Conservation (phyloP, 2,113 vertebrate genomes). For the Chascanopsetta lugubris region DNA sequence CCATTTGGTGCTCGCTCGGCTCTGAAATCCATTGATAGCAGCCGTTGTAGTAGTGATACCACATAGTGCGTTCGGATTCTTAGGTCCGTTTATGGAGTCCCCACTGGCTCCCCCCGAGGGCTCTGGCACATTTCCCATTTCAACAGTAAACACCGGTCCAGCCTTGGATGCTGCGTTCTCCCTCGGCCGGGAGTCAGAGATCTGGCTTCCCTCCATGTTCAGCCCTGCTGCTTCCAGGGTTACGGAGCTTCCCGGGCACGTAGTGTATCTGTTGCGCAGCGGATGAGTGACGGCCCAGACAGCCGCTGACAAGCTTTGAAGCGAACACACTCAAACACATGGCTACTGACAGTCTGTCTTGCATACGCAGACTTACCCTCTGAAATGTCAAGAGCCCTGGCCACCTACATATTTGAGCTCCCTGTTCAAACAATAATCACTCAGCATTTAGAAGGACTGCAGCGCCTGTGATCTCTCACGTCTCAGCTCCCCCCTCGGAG, state of each 20-base stretch:
- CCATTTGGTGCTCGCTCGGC: constrained; percentile 6
- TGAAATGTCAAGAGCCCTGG: neutral
- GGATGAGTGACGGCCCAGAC: constrained; percentile 63
- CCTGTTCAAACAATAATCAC: neutral
- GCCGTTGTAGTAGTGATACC: neutral
- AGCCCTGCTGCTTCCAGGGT: constrained; percentile 21
- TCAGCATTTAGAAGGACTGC: constrained; percentile 4
- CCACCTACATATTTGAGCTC: constrained; percentile 19
- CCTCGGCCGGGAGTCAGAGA: constrained; percentile 22
- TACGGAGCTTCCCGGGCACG: constrained; percentile 41
- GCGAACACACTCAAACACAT: constrained; percentile 36
- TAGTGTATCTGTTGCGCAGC: constrained; percentile 29
- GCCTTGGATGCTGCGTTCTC: constrained; percentile 14
- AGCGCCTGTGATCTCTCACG: neutral
- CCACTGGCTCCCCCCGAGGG: neutral
- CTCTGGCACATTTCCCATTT: neutral
- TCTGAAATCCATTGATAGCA: constrained; percentile 6
- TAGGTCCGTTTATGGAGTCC: neutral
- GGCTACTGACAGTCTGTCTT: constrained; percentile 33
- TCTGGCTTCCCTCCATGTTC: constrained; percentile 22
- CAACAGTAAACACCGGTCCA: constrained; percentile 7
- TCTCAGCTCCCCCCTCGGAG: neutral
- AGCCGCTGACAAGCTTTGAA: constrained; percentile 63
- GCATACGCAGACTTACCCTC: constrained; percentile 17
- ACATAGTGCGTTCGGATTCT: neutral